Base-by-base conservation (phyloP, 2,888 invertebrate genomes). In the Agriotes lineatus region DNA sequence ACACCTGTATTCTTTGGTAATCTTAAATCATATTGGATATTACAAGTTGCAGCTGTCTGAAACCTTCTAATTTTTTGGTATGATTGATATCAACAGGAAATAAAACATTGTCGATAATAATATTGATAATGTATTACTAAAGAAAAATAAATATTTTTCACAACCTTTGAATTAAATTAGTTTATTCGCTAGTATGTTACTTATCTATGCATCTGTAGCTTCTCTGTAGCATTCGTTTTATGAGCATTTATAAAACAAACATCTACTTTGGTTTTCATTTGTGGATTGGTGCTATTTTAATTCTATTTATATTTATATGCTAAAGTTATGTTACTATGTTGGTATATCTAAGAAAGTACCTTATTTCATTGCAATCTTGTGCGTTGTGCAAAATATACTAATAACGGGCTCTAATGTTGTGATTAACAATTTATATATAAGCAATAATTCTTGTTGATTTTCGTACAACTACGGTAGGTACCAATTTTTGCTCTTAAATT, bases 351-450 rank as follows among this genome's bases (percentile, higher is more conserved):
- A 2, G n/a, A n/a, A n/a, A n/a, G n/a, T 48, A 42, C 18, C 12
- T 10, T 48, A 42, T 44, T 63, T 56, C 45, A 63, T 63, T 63
- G 56, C 33, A 54, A 56, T 42, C 33, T 56, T 63, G 63, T 63
- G 63, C 56, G 63, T 63, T 63, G 63, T 63, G 63, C 63, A 63
- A 63, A 39, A 44, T 12, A 9, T 63, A 20, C 18, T 37, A 35
- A 63, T 30, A 6, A 25, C 25, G 42, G 42, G 25, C 30, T 37
- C 33, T 37, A 42, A 62, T 6, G 44, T 60, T 33, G 35, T 48
- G 48, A 35, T 18, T 12, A n/a, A 20, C 10, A 48, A 22, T 10
- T 48, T 16, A 42, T 14, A 42, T 9, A 7, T 1, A 42, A 42
- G 14, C 9, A 16, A 42, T n/a, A n/a, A n/a, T n/a, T n/a, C n/a